A percentile compares a stretch with the other conserved stretches of the same genome.
phyloP scores from a whole-genome alignment of 2,113 vertebrate genomes.

The Cheirogaleus medius region DNA sequence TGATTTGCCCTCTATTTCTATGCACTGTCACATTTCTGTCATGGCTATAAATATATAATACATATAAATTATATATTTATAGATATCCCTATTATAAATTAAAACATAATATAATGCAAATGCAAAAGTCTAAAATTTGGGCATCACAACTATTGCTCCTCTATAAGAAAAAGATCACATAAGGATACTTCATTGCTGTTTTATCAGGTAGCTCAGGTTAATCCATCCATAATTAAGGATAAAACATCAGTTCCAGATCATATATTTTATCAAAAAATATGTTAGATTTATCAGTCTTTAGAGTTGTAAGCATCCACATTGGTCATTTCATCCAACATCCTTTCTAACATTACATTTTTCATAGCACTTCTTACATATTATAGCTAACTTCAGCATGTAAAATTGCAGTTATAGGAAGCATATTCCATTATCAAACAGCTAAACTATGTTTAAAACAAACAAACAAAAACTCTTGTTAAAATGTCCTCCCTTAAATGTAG shows the following conservation, averaged over 20 bases:
- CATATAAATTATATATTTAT: too few species aligned
- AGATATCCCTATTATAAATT: too few species aligned
- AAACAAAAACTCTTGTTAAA: neutral
- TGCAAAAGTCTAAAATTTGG: neutral
- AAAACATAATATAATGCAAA: neutral
- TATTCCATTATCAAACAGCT: neutral
- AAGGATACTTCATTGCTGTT: neutral
- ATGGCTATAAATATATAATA: neutral
- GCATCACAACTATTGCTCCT: neutral
- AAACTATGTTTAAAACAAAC: neutral
- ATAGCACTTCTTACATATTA: neutral
- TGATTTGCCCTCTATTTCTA: neutral
- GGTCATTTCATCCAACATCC: neutral
- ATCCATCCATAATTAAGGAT: neutral
- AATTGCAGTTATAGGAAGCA: neutral
- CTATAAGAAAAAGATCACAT: neutral
- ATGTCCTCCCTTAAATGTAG: neutral
- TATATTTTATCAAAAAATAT: neutral
- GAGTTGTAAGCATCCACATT: neutral
- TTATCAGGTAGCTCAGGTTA: neutral
- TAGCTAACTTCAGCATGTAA: neutral
- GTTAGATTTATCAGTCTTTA: neutral
- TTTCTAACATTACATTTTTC: neutral
- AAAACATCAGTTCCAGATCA: neutral
- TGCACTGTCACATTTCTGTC: neutral